Percentiles rank a stretch among this genome's conserved stretches.
Conservation (phyloP, 2,797 vertebrate genomes). For the Malacoraja senta region DNA sequence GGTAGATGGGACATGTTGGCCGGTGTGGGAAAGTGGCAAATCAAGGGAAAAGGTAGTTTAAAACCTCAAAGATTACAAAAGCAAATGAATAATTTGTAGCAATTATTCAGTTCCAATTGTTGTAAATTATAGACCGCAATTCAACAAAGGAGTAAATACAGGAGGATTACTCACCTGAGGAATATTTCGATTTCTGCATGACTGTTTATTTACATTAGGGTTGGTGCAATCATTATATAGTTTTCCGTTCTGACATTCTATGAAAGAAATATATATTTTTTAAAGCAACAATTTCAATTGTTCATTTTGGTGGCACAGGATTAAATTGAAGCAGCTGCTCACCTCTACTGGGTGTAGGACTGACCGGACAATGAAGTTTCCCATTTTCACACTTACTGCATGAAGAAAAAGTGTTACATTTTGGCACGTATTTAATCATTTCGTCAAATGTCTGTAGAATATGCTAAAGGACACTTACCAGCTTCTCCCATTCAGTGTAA, state of each 20-base stretch:
- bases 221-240: neutral
- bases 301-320: constrained; percentile 39
- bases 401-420: neutral
- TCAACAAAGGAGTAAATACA: neutral
- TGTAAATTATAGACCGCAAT: neutral
- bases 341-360: neutral
- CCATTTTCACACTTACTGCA: constrained; percentile 26
- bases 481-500: constrained; percentile 47
- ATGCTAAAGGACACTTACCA: constrained; percentile 51
- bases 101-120: neutral
- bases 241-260: constrained; percentile 14
- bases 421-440: neutral
- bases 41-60: neutral
- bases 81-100: neutral
- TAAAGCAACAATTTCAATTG: neutral
- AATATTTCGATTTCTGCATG: neutral
- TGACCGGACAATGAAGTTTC: neutral
- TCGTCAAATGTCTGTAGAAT: neutral
- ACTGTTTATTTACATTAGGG: neutral
- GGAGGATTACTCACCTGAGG: neutral
- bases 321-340: neutral
- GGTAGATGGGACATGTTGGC: no score
- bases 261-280: neutral
- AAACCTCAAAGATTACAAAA: neutral
- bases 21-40: no score